phyloP scores from a whole-genome alignment of 2,113 vertebrate species.

The Orycteropus afer region DNA sequence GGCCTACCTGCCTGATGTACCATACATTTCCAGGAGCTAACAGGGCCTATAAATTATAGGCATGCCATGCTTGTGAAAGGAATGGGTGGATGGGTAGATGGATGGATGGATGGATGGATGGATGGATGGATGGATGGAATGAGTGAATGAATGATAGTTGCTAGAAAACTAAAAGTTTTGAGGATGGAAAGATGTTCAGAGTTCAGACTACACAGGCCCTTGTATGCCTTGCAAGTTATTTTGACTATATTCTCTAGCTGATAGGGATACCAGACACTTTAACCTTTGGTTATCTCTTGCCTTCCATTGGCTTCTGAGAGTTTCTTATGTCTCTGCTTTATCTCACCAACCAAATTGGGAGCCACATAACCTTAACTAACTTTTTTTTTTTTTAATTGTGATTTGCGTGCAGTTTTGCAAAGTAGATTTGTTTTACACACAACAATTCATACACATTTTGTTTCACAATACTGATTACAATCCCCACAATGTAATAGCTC shows the following conservation, averaged over 20 bases:
- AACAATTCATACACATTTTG: too few relatives aligned
- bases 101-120: not conserved
- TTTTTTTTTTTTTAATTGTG: too few relatives aligned
- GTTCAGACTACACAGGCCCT: not conserved
- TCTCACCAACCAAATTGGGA: not conserved
- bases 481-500: too few relatives aligned
- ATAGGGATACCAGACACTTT: not conserved
- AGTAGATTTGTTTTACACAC: too few relatives aligned
- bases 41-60: not conserved
- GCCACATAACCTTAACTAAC: not conserved
- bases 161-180: not conserved
- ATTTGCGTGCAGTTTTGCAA: too few relatives aligned
- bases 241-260: not conserved
- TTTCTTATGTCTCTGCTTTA: constrained; percentile 31
- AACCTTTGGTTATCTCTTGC: not conserved
- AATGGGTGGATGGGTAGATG: not conserved
- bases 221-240: not conserved
- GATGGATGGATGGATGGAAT: not conserved
- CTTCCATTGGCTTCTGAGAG: not conserved
- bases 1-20: not conserved
- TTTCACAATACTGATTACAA: too few relatives aligned
- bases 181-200: not conserved
- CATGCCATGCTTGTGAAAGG: not conserved
- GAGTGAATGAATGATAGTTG: not conserved
- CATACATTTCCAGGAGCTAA: not conserved